Evolutionary conservation across 2,797 vertebrate genomes (phyloP), one percentile per base, ranked within the genome.

Genomic region (Gadopsis bispinosus): DNA sequence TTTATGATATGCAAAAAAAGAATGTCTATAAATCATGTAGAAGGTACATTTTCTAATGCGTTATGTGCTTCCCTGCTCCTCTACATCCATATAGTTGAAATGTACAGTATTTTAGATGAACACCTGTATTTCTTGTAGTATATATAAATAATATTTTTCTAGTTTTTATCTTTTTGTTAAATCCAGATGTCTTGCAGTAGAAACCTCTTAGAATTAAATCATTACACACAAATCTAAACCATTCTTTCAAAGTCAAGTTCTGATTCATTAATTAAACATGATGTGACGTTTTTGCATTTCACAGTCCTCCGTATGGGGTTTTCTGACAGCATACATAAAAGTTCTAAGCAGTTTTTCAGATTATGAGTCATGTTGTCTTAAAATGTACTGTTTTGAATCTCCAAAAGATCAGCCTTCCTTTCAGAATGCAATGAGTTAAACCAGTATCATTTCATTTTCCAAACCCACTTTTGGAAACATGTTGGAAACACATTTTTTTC

Each of bases 231-330:
- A 48, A 78, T 75, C 20, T 10, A 65, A 74, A 75, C 50, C 31
- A n/a, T 48, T 64, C n/a, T 75, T 72, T 81, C 26, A 80, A 85
- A 71, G 74, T 74, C 76, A 62, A 39, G 12, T 47, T 78, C 20
- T 67, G 58, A 29, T 82, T 85, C 33, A 85, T 83, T 82, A 86
- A 83, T 83, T 73, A 87, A 77, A 50, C 68, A 72, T 79, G 65
- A 75, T 58, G 53, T 82, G 72, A 53, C 29, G 22, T 64, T 82
- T 79, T 62, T 54, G 41, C 78, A 87, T 71, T 79, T 63, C 53
- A 48, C 71, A 53, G 43, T 58, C 29, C 68, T 62, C 65, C 0
- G 5, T 68, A 54, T 55, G 22, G 67, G 19, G 33, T 45, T 64
- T 64, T 64, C 48, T 83, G 83, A 83, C 76, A 84, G 73, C 29